Evolutionary conservation across 2,888 invertebrate genomes (phyloP), one percentile per base, ranked within the genome.

Genomic region (Zaprionus lineosus): DNA sequence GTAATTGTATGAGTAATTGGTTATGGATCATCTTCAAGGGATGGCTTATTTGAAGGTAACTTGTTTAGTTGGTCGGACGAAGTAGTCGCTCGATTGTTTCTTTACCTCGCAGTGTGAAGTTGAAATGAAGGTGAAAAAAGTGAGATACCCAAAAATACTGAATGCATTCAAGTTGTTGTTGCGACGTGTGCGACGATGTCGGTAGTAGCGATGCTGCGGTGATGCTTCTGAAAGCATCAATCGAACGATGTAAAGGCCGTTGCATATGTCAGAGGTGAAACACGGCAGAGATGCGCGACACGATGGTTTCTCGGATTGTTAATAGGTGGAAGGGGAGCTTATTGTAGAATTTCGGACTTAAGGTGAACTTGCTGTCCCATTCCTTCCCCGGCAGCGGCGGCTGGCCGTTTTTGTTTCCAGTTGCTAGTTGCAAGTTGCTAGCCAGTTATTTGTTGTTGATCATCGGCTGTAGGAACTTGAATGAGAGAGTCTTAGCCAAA

Each of bases 251-350:
- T 63, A 81, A 79, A 81, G 81, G 81, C 84, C 84, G 81, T 66
- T 77, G 81, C 63, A 81, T 83, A 81, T 83, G 81, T 74, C 84
- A 81, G 72, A 74, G 72, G 81, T 81, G 84, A 81, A 69, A 5
- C 15, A 9, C 8, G 34, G 14, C 16, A 16, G 16, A 55, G 57
- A 40, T 33, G 14, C 16, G 16, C 15, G 33, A 7, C 31, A 29
- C 16, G 34, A 43, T 16, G 36, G 50, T 53, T 55, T 68, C 47
- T 44, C 48, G 39, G 41, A 55, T 51, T 41, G 24, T 11, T 33
- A 40, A 43, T 33, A 26, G 28, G 19, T 24, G 21, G 18, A 24
- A 1, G n/a, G 24, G 6, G 4, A 4, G 14, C 21, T 36, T 11
- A 12, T 44, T 8, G 50, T 50, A 56, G 58, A 59, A 47, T 69